These are phyloP conservation scores for Haliclona indistincta DNA, from an alignment of 37 sponge, comb jelly and placozoan species.

Conservation along the genomic window DNA sequence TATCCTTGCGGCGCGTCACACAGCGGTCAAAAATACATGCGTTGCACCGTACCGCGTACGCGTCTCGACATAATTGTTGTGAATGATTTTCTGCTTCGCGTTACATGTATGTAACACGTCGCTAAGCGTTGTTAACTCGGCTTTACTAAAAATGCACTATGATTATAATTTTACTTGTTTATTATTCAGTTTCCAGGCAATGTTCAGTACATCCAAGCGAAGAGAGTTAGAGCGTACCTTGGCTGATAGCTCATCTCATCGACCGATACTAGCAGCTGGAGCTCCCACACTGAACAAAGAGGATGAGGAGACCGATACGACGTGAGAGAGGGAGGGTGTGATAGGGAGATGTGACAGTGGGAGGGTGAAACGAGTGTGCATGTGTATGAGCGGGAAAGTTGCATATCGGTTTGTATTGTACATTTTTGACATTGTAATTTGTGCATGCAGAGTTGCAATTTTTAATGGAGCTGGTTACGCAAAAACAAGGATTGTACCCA, in stretches of 20 bases:
- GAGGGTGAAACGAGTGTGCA: not conserved
- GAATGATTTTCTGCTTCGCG: not conserved
- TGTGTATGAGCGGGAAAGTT: not conserved
- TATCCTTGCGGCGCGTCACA: too few relatives aligned
- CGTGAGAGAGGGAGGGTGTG: constrained; percentile 29
- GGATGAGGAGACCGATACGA: too few relatives aligned
- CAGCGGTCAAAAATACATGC: too few relatives aligned
- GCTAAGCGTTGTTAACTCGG: not conserved
- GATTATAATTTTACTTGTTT: not conserved
- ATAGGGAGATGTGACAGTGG: not conserved
- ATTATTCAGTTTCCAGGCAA: constrained; percentile 60
- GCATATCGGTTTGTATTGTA: not conserved
- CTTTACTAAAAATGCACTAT: not conserved
- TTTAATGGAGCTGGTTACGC: constrained; percentile 44
- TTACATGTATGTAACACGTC: not conserved
- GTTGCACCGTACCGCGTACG: not conserved
- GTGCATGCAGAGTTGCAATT: too few relatives aligned
- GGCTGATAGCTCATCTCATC: constrained; percentile 36
- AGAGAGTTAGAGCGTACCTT: constrained; percentile 59
- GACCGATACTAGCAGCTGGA: constrained; percentile 20
- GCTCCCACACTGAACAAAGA: constrained; percentile 15
- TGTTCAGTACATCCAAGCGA: constrained; percentile 76
- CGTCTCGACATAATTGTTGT: not conserved
- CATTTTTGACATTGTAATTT: too few relatives aligned
- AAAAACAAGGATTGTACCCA: constrained; percentile 58